These are phyloP conservation scores for Adineta ricciae DNA, from an alignment of 2,888 invertebrate species.

Conservation along the genomic window DNA sequence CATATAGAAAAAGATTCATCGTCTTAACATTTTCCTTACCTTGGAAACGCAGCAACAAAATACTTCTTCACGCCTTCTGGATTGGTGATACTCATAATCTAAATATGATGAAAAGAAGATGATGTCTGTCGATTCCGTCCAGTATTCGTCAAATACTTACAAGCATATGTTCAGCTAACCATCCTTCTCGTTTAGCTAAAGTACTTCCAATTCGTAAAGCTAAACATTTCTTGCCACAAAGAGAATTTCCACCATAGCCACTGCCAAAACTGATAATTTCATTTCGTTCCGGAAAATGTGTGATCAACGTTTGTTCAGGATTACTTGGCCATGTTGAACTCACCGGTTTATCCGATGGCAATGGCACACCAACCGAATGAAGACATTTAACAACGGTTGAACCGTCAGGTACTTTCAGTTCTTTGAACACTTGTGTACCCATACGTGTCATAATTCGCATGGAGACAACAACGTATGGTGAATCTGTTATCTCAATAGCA, in stretches of 20 bases:
- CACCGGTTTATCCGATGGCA: slow-evolving; percentile 66
- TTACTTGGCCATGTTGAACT: slow-evolving; percentile 57
- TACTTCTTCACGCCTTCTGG: slow-evolving; percentile 71
- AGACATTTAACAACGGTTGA: slow-evolving; percentile 75
- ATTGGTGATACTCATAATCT: slow-evolving; percentile 87
- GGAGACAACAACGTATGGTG: slow-evolving; percentile 90
- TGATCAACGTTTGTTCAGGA: slow-evolving; percentile 79
- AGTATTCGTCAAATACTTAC: slow-evolving; percentile 36
- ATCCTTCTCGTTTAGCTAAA: slow-evolving; percentile 84
- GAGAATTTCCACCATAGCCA: slow-evolving; percentile 90
- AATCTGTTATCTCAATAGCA: slow-evolving; percentile 88
- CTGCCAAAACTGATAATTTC: slow-evolving; percentile 84
- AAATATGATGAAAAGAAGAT: slow-evolving; percentile 36
- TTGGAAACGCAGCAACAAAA: slow-evolving; percentile 90
- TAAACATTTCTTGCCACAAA: slow-evolving; percentile 93
- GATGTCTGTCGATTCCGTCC: not conserved
- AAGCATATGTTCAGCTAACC: slow-evolving; percentile 98
- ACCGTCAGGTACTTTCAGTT: slow-evolving; percentile 49
- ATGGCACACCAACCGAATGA: slow-evolving; percentile 79
- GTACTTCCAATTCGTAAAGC: slow-evolving; percentile 89
- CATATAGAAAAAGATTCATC: slow-evolving; percentile 51
- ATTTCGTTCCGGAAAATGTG: slow-evolving; percentile 71
- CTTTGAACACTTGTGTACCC: slow-evolving; percentile 58
- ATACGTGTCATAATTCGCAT: slow-evolving; percentile 97
- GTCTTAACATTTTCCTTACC: not conserved